Base-by-base conservation (phyloP, 1,140 invertebrate genomes). In the Microvelia longipes region DNA sequence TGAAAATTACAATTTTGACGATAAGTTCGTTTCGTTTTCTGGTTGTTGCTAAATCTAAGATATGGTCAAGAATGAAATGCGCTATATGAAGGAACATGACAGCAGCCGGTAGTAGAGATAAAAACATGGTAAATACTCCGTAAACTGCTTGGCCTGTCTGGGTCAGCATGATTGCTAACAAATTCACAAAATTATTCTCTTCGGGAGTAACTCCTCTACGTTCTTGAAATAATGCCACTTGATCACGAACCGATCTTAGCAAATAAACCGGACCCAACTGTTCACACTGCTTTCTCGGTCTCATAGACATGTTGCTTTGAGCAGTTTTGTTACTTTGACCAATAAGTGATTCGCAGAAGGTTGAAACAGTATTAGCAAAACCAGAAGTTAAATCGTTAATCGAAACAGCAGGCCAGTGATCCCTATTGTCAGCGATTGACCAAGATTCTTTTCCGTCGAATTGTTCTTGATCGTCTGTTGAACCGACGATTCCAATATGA, bases 121-220 rank as follows among this genome's bases (percentile, higher is more conserved):
- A 35, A 67, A 70, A 72, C 71, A 72, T 72, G 24, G 71, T 70
- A 66, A 72, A 72, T 0, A 72, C 67, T 67, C 73, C 69, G 72
- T 73, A 67, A 29, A 68, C 62, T n/a, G 66, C 71, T 35, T 67
- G 50, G 2, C 66, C 50, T n/a, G 66, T 28, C 25, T 72, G 71
- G 5, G 35, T 50, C 11, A 72, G 28, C 13, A 72, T 68, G 5
- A 72, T 60, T 11, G 68, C 66, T 28, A 70, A 24, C 1, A 72
- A 25, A 61, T 72, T 72, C 35, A 72, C 69, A 27, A 72, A 72
- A 26, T 72, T 72, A 62, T 72, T 72, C n/a, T 72, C 71, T 28
- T 72, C 71, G 2, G 69, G 50, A 1, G 66, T 67, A 1, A 70
- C 62, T 5, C 71, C 66, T 68, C 69, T 30, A n/a, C 67, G 67